Evolutionary conservation across 2,797 vertebrate genomes (phyloP).

Genomic region (Oryzias sinensis): DNA sequence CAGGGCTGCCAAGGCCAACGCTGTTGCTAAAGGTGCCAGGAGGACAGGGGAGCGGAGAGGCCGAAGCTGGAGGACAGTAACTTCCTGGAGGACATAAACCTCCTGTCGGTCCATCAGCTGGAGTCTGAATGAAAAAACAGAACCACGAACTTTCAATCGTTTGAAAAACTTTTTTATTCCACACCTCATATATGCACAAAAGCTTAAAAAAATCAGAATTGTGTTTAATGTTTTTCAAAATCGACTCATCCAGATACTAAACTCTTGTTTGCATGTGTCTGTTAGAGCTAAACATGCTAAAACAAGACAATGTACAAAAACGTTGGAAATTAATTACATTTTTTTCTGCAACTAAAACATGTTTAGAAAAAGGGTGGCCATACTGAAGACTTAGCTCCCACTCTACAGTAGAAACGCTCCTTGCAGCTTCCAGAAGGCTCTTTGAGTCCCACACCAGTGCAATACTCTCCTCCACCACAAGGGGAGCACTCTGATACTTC

Average conservation of each 20-base stretch:
- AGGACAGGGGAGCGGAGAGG: slow-evolving; percentile 81
- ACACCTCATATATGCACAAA: no score
- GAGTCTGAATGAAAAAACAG: slow-evolving; percentile 69
- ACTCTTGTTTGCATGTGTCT: no score
- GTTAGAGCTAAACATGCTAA: no score
- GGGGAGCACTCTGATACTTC: slow-evolving; percentile 71
- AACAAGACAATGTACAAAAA: background rate
- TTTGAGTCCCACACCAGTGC: slow-evolving; percentile 75
- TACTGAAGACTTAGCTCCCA: slow-evolving; percentile 81
- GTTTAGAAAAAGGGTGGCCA: slow-evolving; percentile 26
- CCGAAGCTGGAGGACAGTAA: slow-evolving; percentile 78
- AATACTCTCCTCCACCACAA: slow-evolving; percentile 82
- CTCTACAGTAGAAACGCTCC: slow-evolving; percentile 85
- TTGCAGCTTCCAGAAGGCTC: slow-evolving; percentile 80
- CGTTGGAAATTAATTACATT: background rate
- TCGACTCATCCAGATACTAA: background rate
- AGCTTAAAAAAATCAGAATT: background rate
- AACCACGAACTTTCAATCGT: background rate
- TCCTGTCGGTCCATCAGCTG: slow-evolving; percentile 79
- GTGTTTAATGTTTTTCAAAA: background rate
- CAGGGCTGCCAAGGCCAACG: slow-evolving; percentile 71
- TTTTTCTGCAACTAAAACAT: background rate
- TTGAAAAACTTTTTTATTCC: no score
- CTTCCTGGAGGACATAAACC: slow-evolving; percentile 78
- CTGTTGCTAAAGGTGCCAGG: slow-evolving; percentile 83